Evolutionary conservation across 2,888 invertebrate species (phyloP).

Genomic region (Oxyscelio sp.): DNA sequence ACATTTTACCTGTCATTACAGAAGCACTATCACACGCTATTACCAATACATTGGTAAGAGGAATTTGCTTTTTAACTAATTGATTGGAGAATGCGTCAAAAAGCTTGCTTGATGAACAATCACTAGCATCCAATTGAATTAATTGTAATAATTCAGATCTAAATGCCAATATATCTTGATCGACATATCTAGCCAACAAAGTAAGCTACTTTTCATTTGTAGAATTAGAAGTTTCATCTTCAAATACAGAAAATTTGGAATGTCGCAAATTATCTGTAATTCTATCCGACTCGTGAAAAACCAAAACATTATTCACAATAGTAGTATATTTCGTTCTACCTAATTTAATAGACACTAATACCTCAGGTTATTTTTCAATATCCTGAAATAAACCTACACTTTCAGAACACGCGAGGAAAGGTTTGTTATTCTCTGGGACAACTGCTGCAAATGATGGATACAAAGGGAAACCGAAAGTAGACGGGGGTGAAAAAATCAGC

Average conservation of each 20-base stretch:
- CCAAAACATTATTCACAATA: conserved; percentile 9
- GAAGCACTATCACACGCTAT: conserved; percentile 31
- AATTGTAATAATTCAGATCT: conserved; percentile 8
- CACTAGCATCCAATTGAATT: conserved; percentile 4
- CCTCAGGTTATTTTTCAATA: background rate
- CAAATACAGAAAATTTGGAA: conserved; percentile 7
- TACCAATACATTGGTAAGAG: background rate
- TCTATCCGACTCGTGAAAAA: background rate
- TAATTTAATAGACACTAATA: background rate
- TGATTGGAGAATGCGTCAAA: background rate
- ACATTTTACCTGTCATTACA: conserved; percentile 13
- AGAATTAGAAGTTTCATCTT: background rate
- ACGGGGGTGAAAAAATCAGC: too few relatives aligned
- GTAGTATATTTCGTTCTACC: conserved; percentile 11
- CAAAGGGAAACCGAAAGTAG: too few relatives aligned
- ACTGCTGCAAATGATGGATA: conserved; percentile 17
- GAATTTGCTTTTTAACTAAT: conserved; percentile 14
- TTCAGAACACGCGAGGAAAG: background rate
- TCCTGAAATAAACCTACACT: background rate
- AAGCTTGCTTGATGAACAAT: background rate
- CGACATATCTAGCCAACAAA: background rate
- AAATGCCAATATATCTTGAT: background rate
- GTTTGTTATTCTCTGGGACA: background rate
- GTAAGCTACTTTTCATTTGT: background rate
- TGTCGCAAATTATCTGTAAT: conserved; percentile 1